A percentile compares a stretch with the other conserved stretches of the same genome.
These are phyloP conservation scores for Poecile atricapillus DNA, from an alignment of 2,113 vertebrate genomes.

Conservation along the genomic window DNA sequence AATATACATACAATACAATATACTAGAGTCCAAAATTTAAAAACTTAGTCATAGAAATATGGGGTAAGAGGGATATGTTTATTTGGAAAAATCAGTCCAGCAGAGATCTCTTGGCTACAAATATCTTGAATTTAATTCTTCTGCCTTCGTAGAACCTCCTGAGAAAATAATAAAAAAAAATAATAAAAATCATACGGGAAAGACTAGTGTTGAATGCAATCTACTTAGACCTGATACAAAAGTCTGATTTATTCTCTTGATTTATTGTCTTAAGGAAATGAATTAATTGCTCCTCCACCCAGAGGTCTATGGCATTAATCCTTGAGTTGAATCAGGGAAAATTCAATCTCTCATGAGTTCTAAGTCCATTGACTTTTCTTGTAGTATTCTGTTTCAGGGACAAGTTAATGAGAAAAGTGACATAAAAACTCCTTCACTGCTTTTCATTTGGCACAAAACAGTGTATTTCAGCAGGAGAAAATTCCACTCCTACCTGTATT, in stretches of 20 bases:
- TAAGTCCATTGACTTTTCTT: background rate
- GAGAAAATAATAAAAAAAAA: background rate
- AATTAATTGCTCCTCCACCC: background rate
- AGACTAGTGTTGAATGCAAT: background rate
- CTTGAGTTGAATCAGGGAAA: background rate
- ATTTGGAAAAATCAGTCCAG: background rate
- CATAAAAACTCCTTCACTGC: background rate
- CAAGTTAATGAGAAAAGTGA: background rate
- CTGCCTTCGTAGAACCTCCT: background rate
- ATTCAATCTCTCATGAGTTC: background rate
- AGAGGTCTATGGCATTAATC: background rate
- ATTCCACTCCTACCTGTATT: background rate
- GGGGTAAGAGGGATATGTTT: rapidly evolving
- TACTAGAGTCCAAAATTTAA: background rate
- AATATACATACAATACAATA: background rate
- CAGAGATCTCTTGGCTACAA: background rate
- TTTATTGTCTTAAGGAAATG: background rate
- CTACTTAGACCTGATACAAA: background rate
- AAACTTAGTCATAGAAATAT: background rate
- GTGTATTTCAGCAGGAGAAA: background rate
- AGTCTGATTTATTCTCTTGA: background rate
- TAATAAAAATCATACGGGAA: background rate
- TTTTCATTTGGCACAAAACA: background rate
- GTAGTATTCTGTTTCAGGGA: background rate
- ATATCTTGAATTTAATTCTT: background rate